Base-by-base conservation (phyloP, 2,888 invertebrate genomes). In the Mermis nigrescens region DNA sequence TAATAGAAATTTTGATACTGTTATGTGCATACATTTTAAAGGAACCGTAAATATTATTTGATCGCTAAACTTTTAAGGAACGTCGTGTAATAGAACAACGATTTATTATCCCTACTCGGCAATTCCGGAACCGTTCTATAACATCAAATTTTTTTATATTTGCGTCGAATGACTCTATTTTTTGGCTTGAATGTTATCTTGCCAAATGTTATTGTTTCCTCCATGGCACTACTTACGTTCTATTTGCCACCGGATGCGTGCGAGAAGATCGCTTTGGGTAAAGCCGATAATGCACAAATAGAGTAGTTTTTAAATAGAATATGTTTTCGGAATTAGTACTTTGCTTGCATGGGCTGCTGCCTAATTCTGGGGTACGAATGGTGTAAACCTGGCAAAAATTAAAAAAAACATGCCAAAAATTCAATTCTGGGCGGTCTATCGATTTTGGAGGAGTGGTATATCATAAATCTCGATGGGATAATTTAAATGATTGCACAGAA, bases 111-210 rank as follows among this genome's bases (percentile, higher is more conserved):
- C n/a, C n/a, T n/a, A n/a, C n/a, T 84, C 89, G 74, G 87, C 78
- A 86, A 94, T 81, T 86, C 92, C 77, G 82, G 92, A 70, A 85
- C 89, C 59, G 64, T 90, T 90, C 24, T 24, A 12, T 7, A 24
- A 48, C 24, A 24, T 48, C 24, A 48, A 12, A 24, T 58, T 58
- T 27, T 32, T 12, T n/a, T 58, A 7, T 57, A 54, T 31, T 19
- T 58, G 2, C 53, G 91, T 70, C 82, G 95, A 72, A 83, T 94
- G 74, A 92, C 92, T 63, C 83, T 95, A 68, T 95, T 94, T 81
- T 95, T 95, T 79, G 94, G 94, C 80, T 91, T 98, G 82, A 98
- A 98, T 80, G 83, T 98, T 75, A 94, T 98, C 77, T 89, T 95
- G 74, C 95, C 95, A 67, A 94, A 94, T 77, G 90, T 95, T 73